phyloP scores from a whole-genome alignment of 2,113 vertebrate species.

The Tychaedon coryphoeus region DNA sequence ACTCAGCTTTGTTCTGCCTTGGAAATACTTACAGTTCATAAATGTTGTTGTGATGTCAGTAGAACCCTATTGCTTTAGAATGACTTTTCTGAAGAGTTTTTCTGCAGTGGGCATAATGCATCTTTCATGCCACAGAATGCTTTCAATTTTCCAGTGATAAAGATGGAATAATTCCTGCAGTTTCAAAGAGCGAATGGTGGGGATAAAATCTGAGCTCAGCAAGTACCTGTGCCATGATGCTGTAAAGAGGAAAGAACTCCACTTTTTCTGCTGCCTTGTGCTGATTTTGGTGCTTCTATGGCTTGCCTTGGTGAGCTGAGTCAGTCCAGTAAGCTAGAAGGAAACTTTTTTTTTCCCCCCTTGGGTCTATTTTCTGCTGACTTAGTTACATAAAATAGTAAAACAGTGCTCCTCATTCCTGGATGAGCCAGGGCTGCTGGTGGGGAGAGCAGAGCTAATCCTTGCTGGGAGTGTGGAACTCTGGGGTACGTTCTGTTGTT shows the following conservation, averaged over 20 bases:
- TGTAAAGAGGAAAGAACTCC: background rate
- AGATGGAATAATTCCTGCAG: background rate
- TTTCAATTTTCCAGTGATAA: background rate
- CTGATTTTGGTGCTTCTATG: background rate
- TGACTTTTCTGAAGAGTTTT: background rate
- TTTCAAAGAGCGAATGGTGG: background rate
- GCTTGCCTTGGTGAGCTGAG: background rate
- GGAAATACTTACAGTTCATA: background rate
- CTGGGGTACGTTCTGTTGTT: background rate
- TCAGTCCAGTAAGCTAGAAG: background rate
- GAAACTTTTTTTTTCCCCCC: background rate
- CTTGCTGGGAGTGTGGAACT: background rate
- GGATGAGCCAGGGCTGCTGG: background rate
- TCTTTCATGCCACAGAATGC: background rate
- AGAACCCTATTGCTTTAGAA: background rate
- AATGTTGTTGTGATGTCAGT: background rate
- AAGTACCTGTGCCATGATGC: background rate
- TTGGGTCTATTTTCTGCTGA: background rate
- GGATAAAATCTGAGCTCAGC: slow-evolving; percentile 7
- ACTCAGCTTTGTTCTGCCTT: background rate
- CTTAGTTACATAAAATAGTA: background rate
- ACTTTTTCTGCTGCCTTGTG: background rate
- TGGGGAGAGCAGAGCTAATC: background rate
- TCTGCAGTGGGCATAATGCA: background rate
- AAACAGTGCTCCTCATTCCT: background rate